Base-by-base conservation (phyloP, 2,113 vertebrate species). In the Thomomys bottae region DNA sequence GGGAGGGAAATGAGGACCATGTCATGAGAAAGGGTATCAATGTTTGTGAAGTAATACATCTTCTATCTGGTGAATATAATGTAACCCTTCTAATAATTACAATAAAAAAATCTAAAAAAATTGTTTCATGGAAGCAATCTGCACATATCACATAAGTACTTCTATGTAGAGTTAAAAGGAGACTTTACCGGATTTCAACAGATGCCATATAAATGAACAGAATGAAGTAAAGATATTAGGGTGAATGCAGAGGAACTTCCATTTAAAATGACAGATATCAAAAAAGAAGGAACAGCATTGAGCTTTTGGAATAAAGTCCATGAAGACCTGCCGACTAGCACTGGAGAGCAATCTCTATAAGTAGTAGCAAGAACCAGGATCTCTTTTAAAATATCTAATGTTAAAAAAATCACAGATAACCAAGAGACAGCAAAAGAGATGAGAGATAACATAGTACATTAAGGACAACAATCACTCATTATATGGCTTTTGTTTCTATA, bases 291-390 rank as follows among this genome's bases (percentile, higher is more conserved):
- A 64, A 75, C 4, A 67, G 20, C 10, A 20, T 30, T 34, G 32
- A 4, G 71, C 36, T 86, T 94, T 89, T 83, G 67, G 92, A 84
- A 86, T 80, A 10, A 24, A 45, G 36, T 45, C 38, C 18, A 79
- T 42, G 14, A 54, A 80, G 71, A 49, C 61, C 32, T 63, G 49
- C 57, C 71, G 80, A 79, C 42, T 34, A 82, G 82, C 68, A 45
- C 82, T 78, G 84, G 86, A 76, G n/a, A 82, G 24, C 8, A 66
- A 90, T 95, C 88, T 87, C 57, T 94, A 89, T 89, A 87, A 64
- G 38, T 66, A 63, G 30, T 95, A 92, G 91, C 75, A 78, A 93
- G 72, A 92, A 91, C 68, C 14, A 78, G 42, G 78, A 34, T 89
- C 54, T 84, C 84, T 94, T 92, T 95, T 68, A 84, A 36, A 40